Evolutionary conservation across 2,113 vertebrate genomes (phyloP).

Genomic region (Gobius niger): DNA sequence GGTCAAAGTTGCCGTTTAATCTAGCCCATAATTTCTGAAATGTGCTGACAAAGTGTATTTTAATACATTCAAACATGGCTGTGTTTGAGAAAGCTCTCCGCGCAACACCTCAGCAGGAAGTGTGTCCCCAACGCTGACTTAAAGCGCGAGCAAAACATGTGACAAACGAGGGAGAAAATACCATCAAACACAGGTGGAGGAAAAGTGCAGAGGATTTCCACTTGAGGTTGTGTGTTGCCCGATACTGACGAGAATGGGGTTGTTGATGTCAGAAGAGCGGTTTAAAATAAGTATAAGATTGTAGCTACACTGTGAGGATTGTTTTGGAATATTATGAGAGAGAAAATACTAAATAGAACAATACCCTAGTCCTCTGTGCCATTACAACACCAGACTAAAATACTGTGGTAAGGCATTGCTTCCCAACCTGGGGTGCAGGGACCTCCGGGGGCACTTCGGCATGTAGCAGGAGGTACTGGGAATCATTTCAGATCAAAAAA

Average conservation of each 20-base stretch:
- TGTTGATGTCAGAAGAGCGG: no score
- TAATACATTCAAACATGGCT: constrained; percentile 73
- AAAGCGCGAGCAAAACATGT: constrained; percentile 39
- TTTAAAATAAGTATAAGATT: no score
- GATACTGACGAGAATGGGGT: background rate
- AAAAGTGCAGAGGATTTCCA: background rate
- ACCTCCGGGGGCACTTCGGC: no score
- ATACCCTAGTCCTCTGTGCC: no score
- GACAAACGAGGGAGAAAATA: constrained; percentile 5
- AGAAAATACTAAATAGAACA: no score
- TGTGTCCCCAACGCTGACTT: constrained; percentile 49
- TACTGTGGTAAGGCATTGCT: no score
- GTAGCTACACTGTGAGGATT: no score
- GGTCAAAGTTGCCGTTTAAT: constrained; percentile 82
- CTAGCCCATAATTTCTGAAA: constrained; percentile 78
- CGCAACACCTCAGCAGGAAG: constrained; percentile 66
- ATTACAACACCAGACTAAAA: no score
- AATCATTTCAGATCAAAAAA: no score
- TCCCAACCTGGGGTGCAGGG: no score
- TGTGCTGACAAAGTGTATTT: constrained; percentile 79
- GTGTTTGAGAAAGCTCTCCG: constrained; percentile 66
- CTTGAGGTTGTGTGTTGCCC: background rate
- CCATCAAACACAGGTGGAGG: background rate
- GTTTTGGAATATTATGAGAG: no score
- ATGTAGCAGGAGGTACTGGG: no score